Conservation (phyloP, 2,113 vertebrate species). For the Daubentonia madagascariensis region DNA sequence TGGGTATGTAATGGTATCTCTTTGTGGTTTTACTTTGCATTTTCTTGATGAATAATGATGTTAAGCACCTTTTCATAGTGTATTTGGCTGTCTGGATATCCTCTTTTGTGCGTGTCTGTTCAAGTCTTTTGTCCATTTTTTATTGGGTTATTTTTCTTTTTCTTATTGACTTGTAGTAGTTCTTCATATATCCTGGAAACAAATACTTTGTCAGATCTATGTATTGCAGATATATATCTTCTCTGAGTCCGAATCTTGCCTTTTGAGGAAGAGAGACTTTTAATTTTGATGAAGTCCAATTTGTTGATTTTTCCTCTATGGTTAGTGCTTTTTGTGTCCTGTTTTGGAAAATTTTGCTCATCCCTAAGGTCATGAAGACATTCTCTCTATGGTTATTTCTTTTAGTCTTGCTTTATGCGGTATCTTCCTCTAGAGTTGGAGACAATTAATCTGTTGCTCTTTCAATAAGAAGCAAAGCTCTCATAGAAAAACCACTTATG, state of each 20-base stretch:
- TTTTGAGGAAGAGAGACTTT: background rate
- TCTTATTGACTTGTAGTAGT: background rate
- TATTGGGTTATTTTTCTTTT: background rate
- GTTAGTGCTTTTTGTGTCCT: background rate
- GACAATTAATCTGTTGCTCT: background rate
- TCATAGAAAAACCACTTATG: background rate
- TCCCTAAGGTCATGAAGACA: background rate
- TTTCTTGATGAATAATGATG: background rate
- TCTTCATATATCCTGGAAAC: background rate
- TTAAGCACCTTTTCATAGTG: background rate
- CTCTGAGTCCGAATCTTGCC: background rate
- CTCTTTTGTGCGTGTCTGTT: background rate
- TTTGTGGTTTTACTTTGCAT: background rate
- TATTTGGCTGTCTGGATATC: background rate
- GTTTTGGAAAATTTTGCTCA: background rate
- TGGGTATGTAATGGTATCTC: background rate
- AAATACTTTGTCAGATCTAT: fast-evolving
- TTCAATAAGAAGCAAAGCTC: background rate
- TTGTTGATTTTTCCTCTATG: background rate
- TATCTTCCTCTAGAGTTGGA: background rate
- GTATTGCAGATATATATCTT: background rate
- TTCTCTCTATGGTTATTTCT: background rate
- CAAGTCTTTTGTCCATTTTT: background rate
- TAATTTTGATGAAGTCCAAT: background rate
- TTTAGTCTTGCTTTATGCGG: background rate